Percentiles rank a stretch among this genome's conserved stretches.
phyloP scores from a whole-genome alignment of 2,797 vertebrate genomes.

The Sebastes miniatus region DNA sequence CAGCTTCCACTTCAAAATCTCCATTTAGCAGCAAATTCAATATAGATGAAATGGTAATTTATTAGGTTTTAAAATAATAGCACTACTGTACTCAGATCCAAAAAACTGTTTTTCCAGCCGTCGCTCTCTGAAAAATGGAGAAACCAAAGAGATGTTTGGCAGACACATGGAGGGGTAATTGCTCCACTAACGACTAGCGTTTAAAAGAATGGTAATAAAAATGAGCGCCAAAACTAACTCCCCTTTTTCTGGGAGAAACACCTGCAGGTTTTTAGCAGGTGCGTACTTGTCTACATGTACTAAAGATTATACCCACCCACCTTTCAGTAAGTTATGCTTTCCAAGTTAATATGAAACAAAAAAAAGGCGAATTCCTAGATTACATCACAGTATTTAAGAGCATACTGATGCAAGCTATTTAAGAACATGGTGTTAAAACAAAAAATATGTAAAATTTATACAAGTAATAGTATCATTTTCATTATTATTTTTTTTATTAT shows the following conservation, averaged over 20 bases:
- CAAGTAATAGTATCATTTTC: too few relatives aligned
- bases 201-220: too few relatives aligned
- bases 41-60: background rate
- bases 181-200: background rate
- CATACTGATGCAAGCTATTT: background rate
- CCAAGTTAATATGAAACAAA: background rate
- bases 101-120: background rate
- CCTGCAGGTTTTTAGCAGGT: background rate
- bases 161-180: background rate
- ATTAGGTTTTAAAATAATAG: background rate
- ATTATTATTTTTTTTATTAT: too few relatives aligned
- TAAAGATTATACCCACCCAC: background rate
- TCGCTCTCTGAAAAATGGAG: background rate
- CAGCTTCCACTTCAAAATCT: background rate
- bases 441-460: fast-evolving
- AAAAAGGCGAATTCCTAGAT: background rate
- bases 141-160: background rate
- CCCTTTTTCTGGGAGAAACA: background rate
- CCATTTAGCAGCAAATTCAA: background rate
- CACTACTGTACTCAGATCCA: too few relatives aligned
- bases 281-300: background rate
- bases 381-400: background rate
- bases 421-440: background rate
- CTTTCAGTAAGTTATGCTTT: background rate
- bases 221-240: background rate